A percentile compares a stretch with the other conserved stretches of the same genome.
phyloP scores from a whole-genome alignment of 2,888 invertebrate genomes.

The Cantharis rustica region DNA sequence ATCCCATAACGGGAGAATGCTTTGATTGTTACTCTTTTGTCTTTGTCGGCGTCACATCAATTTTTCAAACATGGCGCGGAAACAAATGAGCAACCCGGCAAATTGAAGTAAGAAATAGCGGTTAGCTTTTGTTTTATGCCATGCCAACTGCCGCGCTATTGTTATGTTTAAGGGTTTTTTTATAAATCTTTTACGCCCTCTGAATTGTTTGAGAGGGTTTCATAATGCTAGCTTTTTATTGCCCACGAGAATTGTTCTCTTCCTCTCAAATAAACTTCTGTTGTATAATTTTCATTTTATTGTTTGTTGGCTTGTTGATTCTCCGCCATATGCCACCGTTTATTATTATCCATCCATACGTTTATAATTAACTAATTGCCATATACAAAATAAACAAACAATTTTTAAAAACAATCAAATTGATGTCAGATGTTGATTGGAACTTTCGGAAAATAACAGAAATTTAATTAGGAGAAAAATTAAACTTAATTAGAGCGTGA shows the following conservation, averaged over 20 bases:
- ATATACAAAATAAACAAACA: neutral
- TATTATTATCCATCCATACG: neutral
- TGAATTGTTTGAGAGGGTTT: slow-evolving; percentile 45
- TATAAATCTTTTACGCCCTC: slow-evolving; percentile 41
- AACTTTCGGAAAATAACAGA: neutral
- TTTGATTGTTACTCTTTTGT: slow-evolving; percentile 55
- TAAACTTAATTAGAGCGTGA: neutral
- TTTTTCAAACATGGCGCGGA: slow-evolving; percentile 58
- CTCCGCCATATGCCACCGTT: slow-evolving; percentile 13
- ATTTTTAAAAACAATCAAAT: neutral
- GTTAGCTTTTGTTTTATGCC: slow-evolving; percentile 58
- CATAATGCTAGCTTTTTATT: slow-evolving; percentile 50
- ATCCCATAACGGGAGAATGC: slow-evolving; percentile 48
- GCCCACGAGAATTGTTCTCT: slow-evolving; percentile 47
- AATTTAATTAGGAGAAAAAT: neutral
- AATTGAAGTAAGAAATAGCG: slow-evolving; percentile 60
- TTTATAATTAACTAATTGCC: neutral
- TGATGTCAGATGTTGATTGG: neutral
- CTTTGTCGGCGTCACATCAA: slow-evolving; percentile 59
- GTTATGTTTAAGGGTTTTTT: slow-evolving; percentile 53
- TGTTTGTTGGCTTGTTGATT: slow-evolving; percentile 11
- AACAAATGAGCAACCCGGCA: slow-evolving; percentile 58
- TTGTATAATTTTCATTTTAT: slow-evolving; percentile 28
- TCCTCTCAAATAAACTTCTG: slow-evolving; percentile 30
- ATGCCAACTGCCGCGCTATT: slow-evolving; percentile 56